phyloP scores from a whole-genome alignment of 2,797 vertebrate species.

The Phataginus tricuspis region DNA sequence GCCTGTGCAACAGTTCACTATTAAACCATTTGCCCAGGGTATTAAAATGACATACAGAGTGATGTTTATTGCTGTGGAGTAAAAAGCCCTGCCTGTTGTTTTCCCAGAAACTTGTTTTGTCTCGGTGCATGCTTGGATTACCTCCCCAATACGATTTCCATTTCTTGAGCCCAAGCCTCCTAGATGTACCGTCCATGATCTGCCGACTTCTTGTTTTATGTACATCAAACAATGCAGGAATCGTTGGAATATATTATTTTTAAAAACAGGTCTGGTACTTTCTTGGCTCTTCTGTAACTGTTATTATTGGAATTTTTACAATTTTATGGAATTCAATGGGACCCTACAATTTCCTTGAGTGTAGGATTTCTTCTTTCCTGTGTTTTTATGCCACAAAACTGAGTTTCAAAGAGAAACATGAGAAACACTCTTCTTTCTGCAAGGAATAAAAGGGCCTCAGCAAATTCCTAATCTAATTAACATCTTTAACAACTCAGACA shows the following conservation, averaged over 20 bases:
- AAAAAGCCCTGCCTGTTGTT: conserved; percentile 55
- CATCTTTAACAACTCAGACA: conserved; percentile 83
- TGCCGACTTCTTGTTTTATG: conserved; percentile 22
- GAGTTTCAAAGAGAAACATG: conserved; percentile 82
- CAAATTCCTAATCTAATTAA: conserved; percentile 88
- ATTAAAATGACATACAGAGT: conserved; percentile 72
- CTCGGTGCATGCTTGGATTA: conserved; percentile 18
- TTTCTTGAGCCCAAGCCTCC: not conserved
- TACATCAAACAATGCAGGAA: conserved; percentile 74
- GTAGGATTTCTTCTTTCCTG: conserved; percentile 79
- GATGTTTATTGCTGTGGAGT: conserved; percentile 68
- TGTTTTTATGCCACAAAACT: conserved; percentile 82
- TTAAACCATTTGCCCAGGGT: conserved; percentile 64
- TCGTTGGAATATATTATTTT: conserved; percentile 69
- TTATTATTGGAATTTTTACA: conserved; percentile 84
- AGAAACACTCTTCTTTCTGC: conserved; percentile 71
- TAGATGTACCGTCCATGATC: not conserved
- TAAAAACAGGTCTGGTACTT: conserved; percentile 76
- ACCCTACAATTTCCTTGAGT: conserved; percentile 78
- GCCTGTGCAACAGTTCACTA: conserved; percentile 50
- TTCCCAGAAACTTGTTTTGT: conserved; percentile 70
- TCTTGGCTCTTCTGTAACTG: conserved; percentile 75
- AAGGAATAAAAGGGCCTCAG: conserved; percentile 77
- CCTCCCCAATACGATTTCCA: conserved; percentile 43
- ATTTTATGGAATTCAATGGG: conserved; percentile 79